Percentiles rank a stretch among this genome's conserved stretches.
phyloP scores from a whole-genome alignment of 2,113 vertebrate species.

The Varanus salvator region DNA sequence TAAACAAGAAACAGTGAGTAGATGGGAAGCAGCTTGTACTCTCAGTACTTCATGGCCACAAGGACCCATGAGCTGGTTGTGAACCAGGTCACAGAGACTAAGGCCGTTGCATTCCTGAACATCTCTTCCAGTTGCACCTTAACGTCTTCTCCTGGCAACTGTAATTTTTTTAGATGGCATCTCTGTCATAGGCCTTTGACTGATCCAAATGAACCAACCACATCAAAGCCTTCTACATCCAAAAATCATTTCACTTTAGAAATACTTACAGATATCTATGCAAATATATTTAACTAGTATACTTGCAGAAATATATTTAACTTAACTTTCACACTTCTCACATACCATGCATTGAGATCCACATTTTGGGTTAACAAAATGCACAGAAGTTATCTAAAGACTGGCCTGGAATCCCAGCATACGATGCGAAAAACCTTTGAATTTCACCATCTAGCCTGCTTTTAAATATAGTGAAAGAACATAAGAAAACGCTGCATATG shows the following conservation, averaged over 20 bases:
- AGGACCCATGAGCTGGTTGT: no score
- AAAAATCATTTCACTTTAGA: no score
- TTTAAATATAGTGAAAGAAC: neutral
- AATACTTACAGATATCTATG: no score
- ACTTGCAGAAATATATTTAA: no score
- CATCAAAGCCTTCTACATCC: neutral
- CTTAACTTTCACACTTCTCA: no score
- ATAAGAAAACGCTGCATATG: neutral
- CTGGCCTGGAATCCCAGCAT: neutral
- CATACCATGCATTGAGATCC: neutral
- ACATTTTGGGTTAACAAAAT: neutral
- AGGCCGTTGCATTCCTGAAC: neutral
- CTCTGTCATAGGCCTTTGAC: neutral
- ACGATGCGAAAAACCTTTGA: no score
- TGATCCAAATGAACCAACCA: neutral
- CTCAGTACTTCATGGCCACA: no score
- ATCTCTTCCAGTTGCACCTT: neutral
- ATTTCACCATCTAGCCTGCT: no score
- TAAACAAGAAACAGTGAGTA: no score
- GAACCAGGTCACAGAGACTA: neutral
- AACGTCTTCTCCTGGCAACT: neutral
- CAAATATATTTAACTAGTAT: neutral
- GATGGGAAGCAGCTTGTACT: no score
- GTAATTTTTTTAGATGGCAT: neutral
- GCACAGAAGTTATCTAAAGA: neutral